These are phyloP conservation scores for Diploptera punctata DNA, from an alignment of 2,888 invertebrate genomes.

Conservation along the genomic window DNA sequence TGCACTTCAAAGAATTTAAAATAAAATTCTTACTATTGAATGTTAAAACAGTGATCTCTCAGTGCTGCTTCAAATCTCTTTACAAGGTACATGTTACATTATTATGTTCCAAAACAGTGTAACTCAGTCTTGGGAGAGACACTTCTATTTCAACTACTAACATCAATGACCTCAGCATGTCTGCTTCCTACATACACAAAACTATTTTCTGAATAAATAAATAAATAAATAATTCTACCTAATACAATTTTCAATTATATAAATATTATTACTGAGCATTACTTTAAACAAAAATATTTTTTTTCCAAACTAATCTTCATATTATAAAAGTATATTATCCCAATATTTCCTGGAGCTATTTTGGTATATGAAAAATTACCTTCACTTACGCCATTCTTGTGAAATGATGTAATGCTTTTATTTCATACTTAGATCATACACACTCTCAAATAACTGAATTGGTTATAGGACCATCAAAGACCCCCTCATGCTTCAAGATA, in stretches of 20 bases:
- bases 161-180: conserved; percentile 28
- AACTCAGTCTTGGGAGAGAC: conserved; percentile 4
- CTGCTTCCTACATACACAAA: conserved; percentile 22
- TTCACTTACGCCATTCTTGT: background rate
- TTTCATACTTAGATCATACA: no score
- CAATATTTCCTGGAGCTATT: background rate
- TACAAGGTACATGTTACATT: background rate
- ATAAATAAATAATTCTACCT: background rate
- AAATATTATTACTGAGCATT: no score
- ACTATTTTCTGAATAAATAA: conserved; percentile 10
- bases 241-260: no score
- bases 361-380: background rate
- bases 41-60: no score
- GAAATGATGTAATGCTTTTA: background rate
- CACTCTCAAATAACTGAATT: no score
- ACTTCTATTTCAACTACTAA: conserved; percentile 24
- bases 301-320: no score
- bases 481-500: no score
- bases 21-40: no score
- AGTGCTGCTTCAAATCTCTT: background rate
- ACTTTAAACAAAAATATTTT: no score
- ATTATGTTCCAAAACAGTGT: background rate
- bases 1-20: no score
- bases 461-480: no score
- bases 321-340: no score